Base-by-base conservation (phyloP, 2,888 invertebrate genomes). In the Platycnemis pennipes region DNA sequence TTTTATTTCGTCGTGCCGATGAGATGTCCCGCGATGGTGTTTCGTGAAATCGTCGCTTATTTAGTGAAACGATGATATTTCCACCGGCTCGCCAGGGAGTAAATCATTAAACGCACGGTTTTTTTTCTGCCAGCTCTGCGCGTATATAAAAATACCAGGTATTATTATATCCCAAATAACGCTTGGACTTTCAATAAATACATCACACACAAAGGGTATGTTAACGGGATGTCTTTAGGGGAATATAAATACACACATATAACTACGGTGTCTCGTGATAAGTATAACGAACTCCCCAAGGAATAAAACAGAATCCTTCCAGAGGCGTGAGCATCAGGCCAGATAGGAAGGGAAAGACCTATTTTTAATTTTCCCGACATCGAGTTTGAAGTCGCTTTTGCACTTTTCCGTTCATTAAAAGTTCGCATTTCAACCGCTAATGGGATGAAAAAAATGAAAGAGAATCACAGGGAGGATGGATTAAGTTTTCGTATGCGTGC, bases 391-490 rank as follows among this genome's bases (percentile, higher is more conserved):
- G n/a, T 63, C 63, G 91, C n/a, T 91, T 91, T 91, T 91, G 63
- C 91, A 63, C 91, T 91, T 91, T 91, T 91, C 56, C 91, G 91
- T 91, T 91, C 91, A 69, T 91, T 91, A 91, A 91, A 91, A 91
- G 63, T 91, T 91, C 49, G 63, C 44, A 69, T 91, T 91, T 56
- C 91, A 91, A 44, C 63, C 56, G 91, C 44, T 91, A 91, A n/a
- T 44, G 87, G 87, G 87, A 87, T 42, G 91, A 77, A 77, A 37
- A 77, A 77, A 77, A 77, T 26, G 44, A 16, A 44, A 22, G 91
- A 22, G 26, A 37, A 56, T 42, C 89, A 89, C 89, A 42, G 56
- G 22, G 53, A 63, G 26, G 63, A 91, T 45, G 56, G 42, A 91
- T 91, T 63, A 91, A 56, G 91, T 91, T 63, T 91, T 91, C 77